Conservation (phyloP, 2,113 vertebrate species). For the Ramphastos sulfuratus region DNA sequence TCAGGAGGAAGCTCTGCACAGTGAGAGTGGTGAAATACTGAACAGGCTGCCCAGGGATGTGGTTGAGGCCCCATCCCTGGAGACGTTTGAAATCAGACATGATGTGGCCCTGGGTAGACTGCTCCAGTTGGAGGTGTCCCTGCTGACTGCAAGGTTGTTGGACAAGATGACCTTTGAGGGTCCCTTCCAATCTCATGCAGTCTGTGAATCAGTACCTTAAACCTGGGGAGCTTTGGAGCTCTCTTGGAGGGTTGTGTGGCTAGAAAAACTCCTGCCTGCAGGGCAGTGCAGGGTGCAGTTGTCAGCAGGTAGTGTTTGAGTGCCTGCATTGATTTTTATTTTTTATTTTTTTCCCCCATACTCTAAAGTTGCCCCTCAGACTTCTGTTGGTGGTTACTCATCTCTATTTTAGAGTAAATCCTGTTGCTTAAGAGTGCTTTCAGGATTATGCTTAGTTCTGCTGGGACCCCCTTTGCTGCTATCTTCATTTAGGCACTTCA, state of each 20-base stretch:
- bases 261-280: not conserved
- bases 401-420: not conserved
- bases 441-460: not conserved
- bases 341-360: not conserved
- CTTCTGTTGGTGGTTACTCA: not conserved
- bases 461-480: not conserved
- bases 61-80: too few species aligned
- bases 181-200: too few species aligned
- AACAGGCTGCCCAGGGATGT: too few species aligned
- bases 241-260: not conserved
- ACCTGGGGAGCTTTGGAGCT: not conserved
- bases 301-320: accelerated
- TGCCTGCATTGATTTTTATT: not conserved
- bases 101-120: too few species aligned
- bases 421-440: not conserved
- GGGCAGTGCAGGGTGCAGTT: not conserved
- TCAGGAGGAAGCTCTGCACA: too few species aligned
- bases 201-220: not conserved
- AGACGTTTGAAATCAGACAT: too few species aligned
- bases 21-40: too few species aligned
- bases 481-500: not conserved
- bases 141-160: too few species aligned
- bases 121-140: too few species aligned
- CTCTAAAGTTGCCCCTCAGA: not conserved
- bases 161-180: too few species aligned